phyloP scores from a whole-genome alignment of 2,113 vertebrate species.

The Nematolebias whitei region DNA sequence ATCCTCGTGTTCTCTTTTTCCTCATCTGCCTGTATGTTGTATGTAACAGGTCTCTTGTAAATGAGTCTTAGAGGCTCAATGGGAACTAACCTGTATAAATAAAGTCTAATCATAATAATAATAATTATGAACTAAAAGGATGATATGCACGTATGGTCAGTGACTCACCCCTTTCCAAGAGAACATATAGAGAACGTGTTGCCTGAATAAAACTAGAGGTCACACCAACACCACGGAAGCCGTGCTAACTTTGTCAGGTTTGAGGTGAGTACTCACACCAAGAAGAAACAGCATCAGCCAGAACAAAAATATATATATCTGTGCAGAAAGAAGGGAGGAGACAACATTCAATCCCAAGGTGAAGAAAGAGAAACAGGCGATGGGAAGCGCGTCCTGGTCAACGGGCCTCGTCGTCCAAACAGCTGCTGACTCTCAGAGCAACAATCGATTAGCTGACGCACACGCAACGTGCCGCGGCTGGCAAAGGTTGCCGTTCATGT shows the following conservation, averaged over 20 bases:
- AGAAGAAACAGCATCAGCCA: not conserved
- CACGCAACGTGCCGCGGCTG: not conserved
- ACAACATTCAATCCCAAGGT: constrained; percentile 22
- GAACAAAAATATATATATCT: not conserved
- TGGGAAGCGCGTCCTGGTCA: constrained; percentile 8
- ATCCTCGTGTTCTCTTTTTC: no score
- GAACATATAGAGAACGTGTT: not conserved
- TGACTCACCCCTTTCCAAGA: not conserved
- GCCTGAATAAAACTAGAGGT: not conserved
- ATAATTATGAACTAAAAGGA: not conserved
- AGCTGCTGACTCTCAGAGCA: constrained; percentile 30
- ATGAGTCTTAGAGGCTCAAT: no score
- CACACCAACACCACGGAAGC: not conserved
- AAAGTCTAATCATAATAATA: no score
- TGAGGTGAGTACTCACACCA: not conserved
- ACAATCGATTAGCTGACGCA: constrained; percentile 48
- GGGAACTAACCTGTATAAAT: no score
- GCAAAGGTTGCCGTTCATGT: constrained; percentile 33
- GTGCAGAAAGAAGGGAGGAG: constrained; percentile 22
- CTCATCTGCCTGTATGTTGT: no score
- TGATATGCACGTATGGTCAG: not conserved
- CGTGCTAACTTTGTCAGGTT: not conserved
- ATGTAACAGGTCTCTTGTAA: no score
- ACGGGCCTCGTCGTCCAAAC: constrained; percentile 13
- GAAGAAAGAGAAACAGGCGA: constrained; percentile 15